Conservation (phyloP, 2,888 invertebrate genomes). For the Cremastinae sp. region DNA sequence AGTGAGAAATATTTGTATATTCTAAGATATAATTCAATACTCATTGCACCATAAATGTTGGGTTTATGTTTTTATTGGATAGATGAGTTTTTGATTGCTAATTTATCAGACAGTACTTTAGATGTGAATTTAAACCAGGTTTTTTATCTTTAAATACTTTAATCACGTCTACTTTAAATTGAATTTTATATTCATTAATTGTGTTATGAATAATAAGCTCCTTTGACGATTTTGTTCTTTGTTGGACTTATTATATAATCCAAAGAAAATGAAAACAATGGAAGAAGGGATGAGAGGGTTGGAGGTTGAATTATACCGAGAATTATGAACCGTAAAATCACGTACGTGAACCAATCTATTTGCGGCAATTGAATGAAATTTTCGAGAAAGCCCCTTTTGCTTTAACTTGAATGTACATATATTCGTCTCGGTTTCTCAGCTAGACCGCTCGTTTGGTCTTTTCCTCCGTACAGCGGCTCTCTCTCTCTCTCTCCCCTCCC, state of each 20-base stretch:
- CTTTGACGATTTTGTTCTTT: background rate
- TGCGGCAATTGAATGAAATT: background rate
- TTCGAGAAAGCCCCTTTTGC: background rate
- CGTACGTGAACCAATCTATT: background rate
- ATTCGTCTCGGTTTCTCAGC: background rate
- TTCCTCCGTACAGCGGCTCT: background rate
- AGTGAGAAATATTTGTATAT: no score
- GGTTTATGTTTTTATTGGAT: no score
- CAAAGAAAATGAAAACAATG: background rate
- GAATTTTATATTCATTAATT: no score
- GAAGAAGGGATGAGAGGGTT: background rate
- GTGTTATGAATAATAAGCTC: no score
- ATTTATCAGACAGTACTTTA: no score
- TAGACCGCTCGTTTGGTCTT: slow-evolving; percentile 10
- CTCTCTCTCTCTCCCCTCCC: background rate
- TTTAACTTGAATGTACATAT: background rate
- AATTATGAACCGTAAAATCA: background rate
- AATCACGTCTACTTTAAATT: no score
- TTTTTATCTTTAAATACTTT: no score
- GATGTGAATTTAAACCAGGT: no score
- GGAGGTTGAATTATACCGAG: background rate
- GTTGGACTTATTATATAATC: background rate
- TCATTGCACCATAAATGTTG: no score
- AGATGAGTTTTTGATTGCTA: no score
- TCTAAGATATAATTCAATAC: no score